A percentile compares a stretch with the other conserved stretches of the same genome.
phyloP scores from a whole-genome alignment of 2,113 vertebrate species.

The Peromyscus maniculatus region DNA sequence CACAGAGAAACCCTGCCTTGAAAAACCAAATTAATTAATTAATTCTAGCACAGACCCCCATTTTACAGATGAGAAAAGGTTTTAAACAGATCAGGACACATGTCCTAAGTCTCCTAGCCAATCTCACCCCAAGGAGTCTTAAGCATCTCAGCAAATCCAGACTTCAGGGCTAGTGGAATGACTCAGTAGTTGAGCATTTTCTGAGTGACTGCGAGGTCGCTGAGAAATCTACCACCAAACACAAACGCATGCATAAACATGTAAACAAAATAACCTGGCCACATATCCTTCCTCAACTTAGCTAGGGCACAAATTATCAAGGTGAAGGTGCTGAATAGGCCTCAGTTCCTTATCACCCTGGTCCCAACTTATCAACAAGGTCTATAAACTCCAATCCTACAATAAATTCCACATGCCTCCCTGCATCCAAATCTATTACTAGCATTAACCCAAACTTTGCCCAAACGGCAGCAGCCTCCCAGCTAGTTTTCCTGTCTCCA shows the following conservation, averaged over 20 bases:
- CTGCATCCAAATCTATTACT: neutral
- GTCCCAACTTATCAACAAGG: neutral
- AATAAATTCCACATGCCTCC: neutral
- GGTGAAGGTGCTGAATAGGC: neutral
- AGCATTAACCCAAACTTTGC: neutral
- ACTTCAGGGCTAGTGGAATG: neutral
- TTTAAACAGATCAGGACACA: neutral
- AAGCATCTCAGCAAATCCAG: neutral
- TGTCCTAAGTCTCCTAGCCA: neutral
- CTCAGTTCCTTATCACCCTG: neutral
- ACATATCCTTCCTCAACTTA: neutral
- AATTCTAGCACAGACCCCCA: neutral
- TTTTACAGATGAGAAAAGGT: neutral
- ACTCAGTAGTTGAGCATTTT: neutral
- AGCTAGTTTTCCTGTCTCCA: neutral
- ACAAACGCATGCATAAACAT: neutral
- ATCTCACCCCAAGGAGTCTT: neutral
- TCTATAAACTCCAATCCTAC: neutral
- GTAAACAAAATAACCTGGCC: neutral
- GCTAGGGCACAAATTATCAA: neutral
- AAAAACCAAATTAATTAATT: too few species aligned
- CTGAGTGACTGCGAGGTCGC: neutral
- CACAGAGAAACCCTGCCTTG: neutral
- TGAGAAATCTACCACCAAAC: neutral
- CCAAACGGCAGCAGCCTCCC: neutral